Percentiles rank a stretch among this genome's conserved stretches.
Evolutionary conservation across 2,113 vertebrate species (phyloP).

Genomic region (Carettochelys insculpta): DNA sequence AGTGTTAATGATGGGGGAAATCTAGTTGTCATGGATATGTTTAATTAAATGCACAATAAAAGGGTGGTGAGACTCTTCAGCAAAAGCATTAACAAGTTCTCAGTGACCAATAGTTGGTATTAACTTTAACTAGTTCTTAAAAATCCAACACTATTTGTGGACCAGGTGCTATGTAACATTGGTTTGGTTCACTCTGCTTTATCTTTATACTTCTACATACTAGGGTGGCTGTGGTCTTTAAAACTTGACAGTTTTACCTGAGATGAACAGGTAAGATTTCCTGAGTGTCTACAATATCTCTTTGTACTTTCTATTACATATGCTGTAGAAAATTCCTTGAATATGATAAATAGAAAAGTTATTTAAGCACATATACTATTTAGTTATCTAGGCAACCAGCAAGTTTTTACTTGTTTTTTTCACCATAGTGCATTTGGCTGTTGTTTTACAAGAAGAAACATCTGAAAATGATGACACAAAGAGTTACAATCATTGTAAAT

Average conservation of each 20-base stretch:
- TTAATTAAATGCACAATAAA: not conserved
- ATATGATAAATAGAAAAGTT: not conserved
- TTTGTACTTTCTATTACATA: not conserved
- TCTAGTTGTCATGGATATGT: not conserved
- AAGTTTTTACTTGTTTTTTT: conserved; percentile 9
- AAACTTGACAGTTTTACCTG: not conserved
- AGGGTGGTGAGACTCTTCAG: not conserved
- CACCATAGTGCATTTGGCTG: not conserved
- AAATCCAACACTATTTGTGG: conserved; percentile 1
- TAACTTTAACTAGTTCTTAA: not conserved
- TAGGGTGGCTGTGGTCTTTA: not conserved
- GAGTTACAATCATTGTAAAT: conserved; percentile 27
- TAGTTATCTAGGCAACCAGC: not conserved
- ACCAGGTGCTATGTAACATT: not conserved
- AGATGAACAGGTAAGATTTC: not conserved
- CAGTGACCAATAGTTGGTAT: not conserved
- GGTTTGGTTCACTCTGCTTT: not conserved
- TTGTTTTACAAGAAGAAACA: conserved; percentile 49
- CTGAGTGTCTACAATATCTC: not conserved
- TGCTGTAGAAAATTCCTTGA: not conserved
- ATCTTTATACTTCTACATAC: not conserved
- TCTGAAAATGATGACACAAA: not conserved
- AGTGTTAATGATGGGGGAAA: not conserved
- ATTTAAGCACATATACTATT: not conserved
- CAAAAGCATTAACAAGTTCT: not conserved